Conservation (phyloP, 2,888 invertebrate genomes). For the Apodemia hepburni region DNA sequence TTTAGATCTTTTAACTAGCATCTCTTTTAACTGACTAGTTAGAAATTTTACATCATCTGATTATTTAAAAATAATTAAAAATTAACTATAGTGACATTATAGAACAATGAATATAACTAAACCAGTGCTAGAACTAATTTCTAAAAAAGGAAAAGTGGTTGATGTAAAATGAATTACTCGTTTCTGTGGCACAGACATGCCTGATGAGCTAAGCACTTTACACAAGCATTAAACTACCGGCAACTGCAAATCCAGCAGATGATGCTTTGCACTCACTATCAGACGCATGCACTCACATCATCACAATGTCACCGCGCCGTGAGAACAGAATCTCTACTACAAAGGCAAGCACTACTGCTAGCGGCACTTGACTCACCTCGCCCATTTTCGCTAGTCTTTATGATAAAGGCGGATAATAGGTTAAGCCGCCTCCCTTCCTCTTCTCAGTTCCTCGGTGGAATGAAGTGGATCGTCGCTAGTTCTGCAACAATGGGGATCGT, state of each 20-base stretch:
- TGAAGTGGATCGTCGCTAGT: conserved; percentile 73
- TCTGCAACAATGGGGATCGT: conserved; percentile 77
- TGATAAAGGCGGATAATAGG: conserved; percentile 69
- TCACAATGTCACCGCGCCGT: conserved; percentile 61
- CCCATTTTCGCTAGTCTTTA: conserved; percentile 78
- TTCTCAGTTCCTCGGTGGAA: conserved; percentile 71
- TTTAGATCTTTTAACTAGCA: background rate
- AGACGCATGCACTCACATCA: conserved; percentile 67
- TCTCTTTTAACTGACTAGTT: background rate
- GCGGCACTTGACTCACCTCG: conserved; percentile 76
- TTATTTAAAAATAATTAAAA: background rate
- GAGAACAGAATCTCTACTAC: conserved; percentile 46
- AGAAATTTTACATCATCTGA: no score
- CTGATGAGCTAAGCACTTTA: conserved; percentile 48
- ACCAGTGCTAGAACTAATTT: background rate
- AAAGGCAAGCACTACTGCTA: conserved; percentile 72
- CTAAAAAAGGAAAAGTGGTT: background rate
- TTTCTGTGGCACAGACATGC: conserved; percentile 39
- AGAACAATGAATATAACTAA: background rate
- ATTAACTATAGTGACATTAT: background rate
- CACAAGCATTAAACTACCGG: conserved; percentile 40
- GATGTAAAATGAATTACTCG: conserved; percentile 31
- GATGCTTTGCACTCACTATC: conserved; percentile 57
- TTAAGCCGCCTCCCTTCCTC: conserved; percentile 72
- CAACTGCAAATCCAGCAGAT: conserved; percentile 37